Conservation (phyloP, 2,113 vertebrate genomes). For the Xiphophorus couchianus region DNA sequence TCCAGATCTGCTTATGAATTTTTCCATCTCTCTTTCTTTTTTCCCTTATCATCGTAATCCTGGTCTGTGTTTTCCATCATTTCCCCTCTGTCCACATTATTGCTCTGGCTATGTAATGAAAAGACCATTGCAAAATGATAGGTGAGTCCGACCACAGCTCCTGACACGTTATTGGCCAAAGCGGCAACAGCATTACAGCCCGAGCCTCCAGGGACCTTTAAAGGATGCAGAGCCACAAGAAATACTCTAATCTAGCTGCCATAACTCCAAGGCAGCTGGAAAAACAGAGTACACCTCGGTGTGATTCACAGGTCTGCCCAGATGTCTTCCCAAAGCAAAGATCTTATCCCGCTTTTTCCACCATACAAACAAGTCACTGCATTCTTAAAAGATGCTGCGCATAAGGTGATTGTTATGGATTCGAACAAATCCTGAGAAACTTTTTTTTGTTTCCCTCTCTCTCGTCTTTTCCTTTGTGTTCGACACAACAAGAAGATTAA, state of each 20-base stretch:
- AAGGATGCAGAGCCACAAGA: conserved; percentile 38
- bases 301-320: conserved; percentile 32
- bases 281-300: conserved; percentile 21
- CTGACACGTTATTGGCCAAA: conserved; percentile 44
- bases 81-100: conserved; percentile 3
- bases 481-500: background rate
- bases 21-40: conserved; percentile 16
- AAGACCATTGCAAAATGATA: conserved; percentile 29
- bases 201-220: conserved; percentile 18
- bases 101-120: conserved; percentile 28
- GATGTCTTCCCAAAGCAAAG: conserved; percentile 29
- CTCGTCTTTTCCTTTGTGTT: too few species aligned
- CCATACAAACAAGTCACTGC: background rate
- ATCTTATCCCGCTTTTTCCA: conserved; percentile 22
- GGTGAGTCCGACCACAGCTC: conserved; percentile 11
- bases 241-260: conserved; percentile 37
- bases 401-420: conserved; percentile 39
- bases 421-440: conserved; percentile 1
- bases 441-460: background rate
- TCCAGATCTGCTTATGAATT: conserved; percentile 4
- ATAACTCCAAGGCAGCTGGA: conserved; percentile 34
- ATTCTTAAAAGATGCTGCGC: conserved; percentile 23
- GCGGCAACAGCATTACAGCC: conserved; percentile 38
- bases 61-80: conserved; percentile 21
- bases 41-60: conserved; percentile 4